Evolutionary conservation across 2,113 vertebrate species (phyloP), one percentile per base, ranked within the genome.

Genomic region (Manacus vitellinus): DNA sequence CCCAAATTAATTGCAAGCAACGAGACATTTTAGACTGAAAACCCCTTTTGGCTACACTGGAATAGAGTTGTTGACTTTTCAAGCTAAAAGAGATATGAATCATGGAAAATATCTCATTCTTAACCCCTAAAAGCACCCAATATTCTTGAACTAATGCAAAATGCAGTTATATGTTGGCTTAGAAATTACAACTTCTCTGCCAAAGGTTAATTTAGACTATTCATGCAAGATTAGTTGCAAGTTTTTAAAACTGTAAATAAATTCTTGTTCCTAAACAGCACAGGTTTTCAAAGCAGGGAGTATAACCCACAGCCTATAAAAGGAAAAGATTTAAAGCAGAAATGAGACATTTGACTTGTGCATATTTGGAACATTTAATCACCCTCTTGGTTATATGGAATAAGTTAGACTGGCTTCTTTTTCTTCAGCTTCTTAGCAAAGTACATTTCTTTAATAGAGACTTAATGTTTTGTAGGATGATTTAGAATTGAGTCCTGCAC

Each of bases 311-410:
- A 91, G 66, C 65, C 87, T 97, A 94, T 95, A 96, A 97, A 97
- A 97, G 90, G 79, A 92, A 97, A 96, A 88, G 91, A 97, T 94
- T 96, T 97, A 96, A 96, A 97, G 56, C 39, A 97, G 87, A 97
- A 97, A 95, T 85, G 79, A 41, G 78, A 76, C 84, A 75, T 95
- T 91, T 96, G 90, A 93, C 75, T 96, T 90, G 81, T 94, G 62
- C 77, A 89, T 96, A 97, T 93, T 97, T 97, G 95, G 83, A 96
- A 80, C 75, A 73, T 96, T 95, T 94, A 88, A 95, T 97, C 81
- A 98, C 51, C 52, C 85, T 88, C 78, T 97, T 88, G 79, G 47
- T 96, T 96, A 85, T 89, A 94, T 22, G 84, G 43, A 97, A 91
- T 94, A 96, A 88, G 75, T 65, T 90, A 77, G 63, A 77, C 66